Conservation (phyloP, 2,113 vertebrate genomes). For the Phylloscopus whistleri region DNA sequence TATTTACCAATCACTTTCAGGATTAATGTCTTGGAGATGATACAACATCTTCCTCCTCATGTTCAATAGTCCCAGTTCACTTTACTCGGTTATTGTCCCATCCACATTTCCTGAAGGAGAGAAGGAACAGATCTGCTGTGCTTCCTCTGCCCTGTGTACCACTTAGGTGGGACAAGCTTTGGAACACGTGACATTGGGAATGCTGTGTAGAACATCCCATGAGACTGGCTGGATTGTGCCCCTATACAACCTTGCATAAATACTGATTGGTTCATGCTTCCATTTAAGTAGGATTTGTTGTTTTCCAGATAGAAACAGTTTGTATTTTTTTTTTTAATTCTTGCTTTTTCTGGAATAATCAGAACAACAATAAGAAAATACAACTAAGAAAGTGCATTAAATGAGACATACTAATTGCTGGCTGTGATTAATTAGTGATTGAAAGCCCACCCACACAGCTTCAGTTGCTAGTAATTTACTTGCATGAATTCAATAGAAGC, state of each 20-base stretch:
- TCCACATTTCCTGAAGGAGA: background rate
- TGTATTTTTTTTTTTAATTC: background rate
- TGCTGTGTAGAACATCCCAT: background rate
- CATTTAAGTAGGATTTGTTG: background rate
- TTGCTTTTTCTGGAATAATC: background rate
- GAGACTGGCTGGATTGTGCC: background rate
- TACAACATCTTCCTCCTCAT: background rate
- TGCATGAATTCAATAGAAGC: background rate
- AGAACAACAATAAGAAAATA: background rate
- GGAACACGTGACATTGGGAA: background rate
- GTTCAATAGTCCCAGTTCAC: background rate
- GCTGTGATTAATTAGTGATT: conserved; percentile 8
- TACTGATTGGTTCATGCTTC: background rate
- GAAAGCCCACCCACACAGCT: background rate
- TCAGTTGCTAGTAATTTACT: background rate
- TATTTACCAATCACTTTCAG: background rate
- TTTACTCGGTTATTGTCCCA: background rate
- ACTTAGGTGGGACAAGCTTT: background rate
- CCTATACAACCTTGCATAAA: background rate
- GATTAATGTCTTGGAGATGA: background rate
- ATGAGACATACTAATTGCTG: background rate
- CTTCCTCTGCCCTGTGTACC: background rate
- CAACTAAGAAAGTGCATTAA: background rate
- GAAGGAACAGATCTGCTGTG: background rate
- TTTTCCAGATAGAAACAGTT: background rate